Evolutionary conservation across 92 coral and sea anemone genomes (phyloP), one percentile per base, ranked within the genome.

Genomic region (Desmophyllum pertusum): DNA sequence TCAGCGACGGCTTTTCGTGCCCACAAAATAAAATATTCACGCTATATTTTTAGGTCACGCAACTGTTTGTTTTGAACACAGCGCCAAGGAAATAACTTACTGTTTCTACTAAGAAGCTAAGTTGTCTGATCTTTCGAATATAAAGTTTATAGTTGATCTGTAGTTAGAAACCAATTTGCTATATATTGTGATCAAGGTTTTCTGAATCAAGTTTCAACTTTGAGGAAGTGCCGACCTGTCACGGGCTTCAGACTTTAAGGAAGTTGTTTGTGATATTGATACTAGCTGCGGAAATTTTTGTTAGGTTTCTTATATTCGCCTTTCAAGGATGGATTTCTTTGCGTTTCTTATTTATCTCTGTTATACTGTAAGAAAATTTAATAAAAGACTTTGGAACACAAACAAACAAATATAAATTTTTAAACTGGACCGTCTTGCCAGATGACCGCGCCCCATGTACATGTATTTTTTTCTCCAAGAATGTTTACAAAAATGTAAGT

Each of bases 371-470:
- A 27, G 15, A 48, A 48, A 50, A n/a, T n/a, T n/a, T n/a, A 17
- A 33, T 3, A 13, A 25, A 57, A 37, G 27, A 36, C n/a, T 43
- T 15, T 40, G 19, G 5, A 14, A 8, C 42, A 65, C 31, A 64
- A 79, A 79, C 83, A 79, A 77, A 29, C n/a, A 62, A 79, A 27
- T 69, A 46, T 66, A 38, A 25, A 66, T 80, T 68, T 69, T 80
- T 50, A 80, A 23, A 37, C 30, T 43, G 13, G 10, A 33, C 50
- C 23, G n/a, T 38, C n/a, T 14, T 21, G 73, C 35, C 74, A 31
- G 48, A 10, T 10, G 84, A 48, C 84, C 84, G 77, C 84, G 45
- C 84, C 84, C 77, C 30, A 40, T 19, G 25, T 15, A 7, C 2
- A 27, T 17, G 13, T 21, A 50, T 6, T 50, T 50, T 50, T 38